These are phyloP conservation scores for Desmodus rotundus DNA, from an alignment of 2,113 vertebrate genomes.

Conservation along the genomic window DNA sequence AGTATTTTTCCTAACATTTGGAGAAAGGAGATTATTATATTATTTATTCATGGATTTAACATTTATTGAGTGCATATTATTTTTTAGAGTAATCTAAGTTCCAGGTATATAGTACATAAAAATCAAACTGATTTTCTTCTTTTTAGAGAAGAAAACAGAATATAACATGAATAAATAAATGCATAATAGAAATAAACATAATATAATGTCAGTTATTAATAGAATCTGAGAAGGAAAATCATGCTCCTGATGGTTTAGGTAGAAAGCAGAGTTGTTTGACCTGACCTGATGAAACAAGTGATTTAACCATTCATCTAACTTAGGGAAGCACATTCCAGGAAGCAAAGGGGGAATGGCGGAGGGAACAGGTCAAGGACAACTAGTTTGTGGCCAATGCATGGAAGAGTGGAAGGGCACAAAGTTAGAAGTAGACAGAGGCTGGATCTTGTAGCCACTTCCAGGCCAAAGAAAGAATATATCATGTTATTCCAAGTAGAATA, in stretches of 20 bases:
- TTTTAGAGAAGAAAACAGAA: background rate
- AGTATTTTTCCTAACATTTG: background rate
- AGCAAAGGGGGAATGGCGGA: fast-evolving
- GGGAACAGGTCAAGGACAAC: fast-evolving
- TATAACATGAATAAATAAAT: background rate
- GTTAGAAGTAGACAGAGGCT: background rate
- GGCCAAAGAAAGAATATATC: background rate
- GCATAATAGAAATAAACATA: background rate
- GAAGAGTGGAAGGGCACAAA: background rate
- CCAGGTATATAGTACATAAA: background rate
- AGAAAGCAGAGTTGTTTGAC: background rate
- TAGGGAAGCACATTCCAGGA: background rate
- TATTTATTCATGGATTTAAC: background rate
- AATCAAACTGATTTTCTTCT: background rate
- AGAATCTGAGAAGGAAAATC: background rate
- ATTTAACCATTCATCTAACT: fast-evolving
- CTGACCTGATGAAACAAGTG: background rate
- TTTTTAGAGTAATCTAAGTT: background rate
- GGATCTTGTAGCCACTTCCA: background rate
- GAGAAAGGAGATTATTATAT: background rate
- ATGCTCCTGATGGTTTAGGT: background rate
- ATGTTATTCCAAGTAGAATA: background rate
- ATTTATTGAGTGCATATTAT: background rate
- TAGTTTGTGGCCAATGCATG: background rate
- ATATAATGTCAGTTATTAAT: background rate